phyloP scores from a whole-genome alignment of 2,888 invertebrate genomes.

The Dione juno region DNA sequence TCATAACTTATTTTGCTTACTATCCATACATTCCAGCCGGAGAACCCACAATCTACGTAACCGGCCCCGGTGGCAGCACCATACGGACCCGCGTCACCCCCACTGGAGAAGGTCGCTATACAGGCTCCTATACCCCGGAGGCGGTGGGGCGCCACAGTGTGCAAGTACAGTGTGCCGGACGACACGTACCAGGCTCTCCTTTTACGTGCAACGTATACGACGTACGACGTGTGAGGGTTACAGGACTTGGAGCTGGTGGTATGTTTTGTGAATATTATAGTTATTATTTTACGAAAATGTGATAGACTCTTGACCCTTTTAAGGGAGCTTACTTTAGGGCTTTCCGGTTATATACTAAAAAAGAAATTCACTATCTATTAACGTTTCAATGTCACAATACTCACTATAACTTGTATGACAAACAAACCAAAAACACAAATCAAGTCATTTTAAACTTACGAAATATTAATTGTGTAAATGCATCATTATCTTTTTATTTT shows the following conservation, averaged over 20 bases:
- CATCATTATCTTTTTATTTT: too few species aligned
- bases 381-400: too few species aligned
- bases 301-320: too few species aligned
- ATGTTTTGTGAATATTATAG: conserved; percentile 17
- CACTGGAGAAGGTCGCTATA: conserved; percentile 87
- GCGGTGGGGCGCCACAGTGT: conserved; percentile 95
- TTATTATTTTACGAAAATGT: too few species aligned
- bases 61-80: conserved; percentile 92
- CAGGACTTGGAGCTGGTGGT: conserved; percentile 84
- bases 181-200: conserved; percentile 95
- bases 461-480: too few species aligned
- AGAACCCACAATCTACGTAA: conserved; percentile 88
- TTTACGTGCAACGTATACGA: conserved; percentile 98
- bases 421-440: too few species aligned
- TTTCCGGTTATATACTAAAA: too few species aligned
- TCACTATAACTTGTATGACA: too few species aligned
- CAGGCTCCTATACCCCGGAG: conserved; percentile 91
- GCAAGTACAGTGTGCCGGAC: conserved; percentile 91
- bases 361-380: too few species aligned
- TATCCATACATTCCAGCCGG: conserved; percentile 63
- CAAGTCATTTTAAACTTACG: too few species aligned
- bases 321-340: too few species aligned
- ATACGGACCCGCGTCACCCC: conserved; percentile 88
- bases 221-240: conserved; percentile 90
- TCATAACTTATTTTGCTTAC: not conserved